Evolutionary conservation across 2,888 invertebrate genomes (phyloP), one percentile per base, ranked within the genome.

Genomic region (Hirudinaria manillensis): DNA sequence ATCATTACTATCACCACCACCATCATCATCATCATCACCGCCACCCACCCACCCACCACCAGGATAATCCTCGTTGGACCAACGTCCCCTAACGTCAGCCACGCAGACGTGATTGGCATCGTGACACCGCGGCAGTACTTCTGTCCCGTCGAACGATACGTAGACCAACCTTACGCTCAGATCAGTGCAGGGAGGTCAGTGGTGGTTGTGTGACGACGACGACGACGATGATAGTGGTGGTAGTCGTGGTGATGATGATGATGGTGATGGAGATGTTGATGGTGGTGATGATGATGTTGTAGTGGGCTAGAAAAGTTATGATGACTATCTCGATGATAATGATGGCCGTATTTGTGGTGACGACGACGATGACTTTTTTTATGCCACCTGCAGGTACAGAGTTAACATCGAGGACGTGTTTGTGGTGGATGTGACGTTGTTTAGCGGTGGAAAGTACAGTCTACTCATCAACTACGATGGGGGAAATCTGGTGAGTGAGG

Each of bases 261-360:
- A 29, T 70, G 70, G 36, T 70, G 70, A 70, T 70, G 38, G 6
- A 34, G 38, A 70, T 70, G 70, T 34, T 70, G 70, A 70, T 70
- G 70, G 34, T 70, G 70, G 6, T 70, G 70, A 36, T 38, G 66
- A 24, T 24, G 66, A 24, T 66, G 66, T 24, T 56, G 61, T n/a
- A n/a, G n/a, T n/a, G 7, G n/a, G 61, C n/a, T 56, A 7, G 27
- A 24, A 27, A n/a, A n/a, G n/a, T n/a, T n/a, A 24, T 66, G 27
- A 24, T 24, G 27, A 66, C 24, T n/a, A 66, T 66, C 24, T 10
- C 13, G 67, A 29, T 29, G 32, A 13, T 67, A 16, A n/a, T 21
- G 10, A 29, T 36, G 0, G 6, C 6, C 7, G 3, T 7, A 7
- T 0, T 45, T 10, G 16, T 7, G 45, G 16, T 45, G 45, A 45